Base-by-base conservation (phyloP, 2,113 vertebrate genomes). In the Gnathonemus echidnorhynchus region DNA sequence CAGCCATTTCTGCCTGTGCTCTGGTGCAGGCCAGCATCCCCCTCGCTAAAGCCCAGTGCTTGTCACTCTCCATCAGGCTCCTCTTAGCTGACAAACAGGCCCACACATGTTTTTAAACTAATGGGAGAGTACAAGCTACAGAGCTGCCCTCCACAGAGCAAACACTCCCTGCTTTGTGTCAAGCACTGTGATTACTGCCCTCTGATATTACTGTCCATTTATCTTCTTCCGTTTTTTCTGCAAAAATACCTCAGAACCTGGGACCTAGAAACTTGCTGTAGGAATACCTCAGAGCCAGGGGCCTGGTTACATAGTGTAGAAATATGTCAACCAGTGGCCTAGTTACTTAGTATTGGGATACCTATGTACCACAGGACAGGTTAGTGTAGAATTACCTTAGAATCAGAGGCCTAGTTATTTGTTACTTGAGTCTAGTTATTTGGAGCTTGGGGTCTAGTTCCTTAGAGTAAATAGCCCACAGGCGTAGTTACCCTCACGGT, bases 131-230 rank as follows among this genome's bases (percentile, higher is more conserved):
- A 85, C 45, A 85, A 45, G 10, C 83, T 48, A n/a, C 42, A 10
- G 83, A 80, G 83, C 45, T 21, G 45, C 39, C 45, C 15, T 80
- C 70, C 17, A n/a, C 45, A 48, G 19, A 45, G 56, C 21, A 46
- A 19, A 53, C 49, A 46, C 8, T 15, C 86, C 49, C 27, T 35
- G n/a, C 49, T 31, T 88, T 88, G 35, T 62, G 42, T 66, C 53
- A 62, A 21, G 9, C 87, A 42, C 56, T 88, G 56, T 62, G 87
- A 88, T 88, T 58, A 66, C 53, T 62, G 13, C 27, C 87, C 87
- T 66, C 56, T 88, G 53, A 88, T 66, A 42, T 39, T 88, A 39
- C 52, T 13, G 21, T 46, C 87, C 87, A 66, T 58, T 53, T 62
- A n/a, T 88, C 35, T 21, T 31, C 52, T 42, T 31, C 15, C 9